Percentiles rank a stretch among this genome's conserved stretches.
phyloP scores from a whole-genome alignment of 2,797 vertebrate genomes.

The Nyctalus aviator region DNA sequence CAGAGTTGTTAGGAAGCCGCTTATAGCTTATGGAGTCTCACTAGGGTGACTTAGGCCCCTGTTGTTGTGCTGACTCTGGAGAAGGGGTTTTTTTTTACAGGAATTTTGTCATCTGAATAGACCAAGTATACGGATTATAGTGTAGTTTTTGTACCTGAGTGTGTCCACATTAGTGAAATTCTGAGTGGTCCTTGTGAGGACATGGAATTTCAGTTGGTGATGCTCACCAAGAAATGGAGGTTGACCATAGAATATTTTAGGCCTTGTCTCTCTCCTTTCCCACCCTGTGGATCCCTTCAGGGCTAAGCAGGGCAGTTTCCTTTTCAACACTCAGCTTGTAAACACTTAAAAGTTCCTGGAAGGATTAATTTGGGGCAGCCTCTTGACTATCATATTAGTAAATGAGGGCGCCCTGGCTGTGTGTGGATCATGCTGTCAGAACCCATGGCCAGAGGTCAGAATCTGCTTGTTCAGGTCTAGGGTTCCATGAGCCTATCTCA shows the following conservation, averaged over 20 bases:
- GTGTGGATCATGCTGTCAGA: not conserved
- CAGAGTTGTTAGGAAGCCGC: not conserved
- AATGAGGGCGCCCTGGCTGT: not conserved
- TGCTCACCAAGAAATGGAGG: not conserved
- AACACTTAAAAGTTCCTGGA: not conserved
- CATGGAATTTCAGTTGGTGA: not conserved
- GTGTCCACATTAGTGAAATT: not conserved
- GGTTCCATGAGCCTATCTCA: not conserved
- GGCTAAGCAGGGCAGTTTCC: not conserved
- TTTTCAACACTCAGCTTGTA: not conserved
- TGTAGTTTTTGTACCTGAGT: not conserved
- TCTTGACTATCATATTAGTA: not conserved
- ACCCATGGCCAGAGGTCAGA: not conserved
- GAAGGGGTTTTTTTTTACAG: not conserved
- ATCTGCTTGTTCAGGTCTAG: not conserved
- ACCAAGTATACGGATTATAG: not conserved
- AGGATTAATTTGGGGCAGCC: not conserved
- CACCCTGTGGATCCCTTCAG: not conserved
- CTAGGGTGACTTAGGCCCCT: not conserved
- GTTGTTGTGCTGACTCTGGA: not conserved
- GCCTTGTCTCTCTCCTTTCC: not conserved
- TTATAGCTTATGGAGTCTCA: not conserved
- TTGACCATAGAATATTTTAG: not conserved
- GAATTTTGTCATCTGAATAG: not conserved
- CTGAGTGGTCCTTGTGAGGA: conserved; percentile 23